Percentiles rank a stretch among this genome's conserved stretches.
phyloP scores from a whole-genome alignment of 1,140 invertebrate species.

The Ptiloglossa arizonensis region DNA sequence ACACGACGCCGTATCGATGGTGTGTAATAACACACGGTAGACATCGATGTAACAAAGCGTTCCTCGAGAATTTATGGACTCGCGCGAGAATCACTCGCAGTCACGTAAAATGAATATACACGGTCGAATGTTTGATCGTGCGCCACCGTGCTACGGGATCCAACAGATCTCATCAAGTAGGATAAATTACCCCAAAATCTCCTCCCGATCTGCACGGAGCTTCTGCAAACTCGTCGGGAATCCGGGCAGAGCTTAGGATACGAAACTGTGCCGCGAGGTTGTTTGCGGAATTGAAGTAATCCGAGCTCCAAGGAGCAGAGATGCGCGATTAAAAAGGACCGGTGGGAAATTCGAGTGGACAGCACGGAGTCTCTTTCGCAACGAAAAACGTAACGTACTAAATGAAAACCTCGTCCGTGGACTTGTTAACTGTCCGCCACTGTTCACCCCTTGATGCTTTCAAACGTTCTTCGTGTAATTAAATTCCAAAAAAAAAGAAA shows the following conservation, averaged over 20 bases:
- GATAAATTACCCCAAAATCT: constrained; percentile 34
- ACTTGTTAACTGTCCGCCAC: too few relatives aligned
- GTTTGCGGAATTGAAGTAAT: constrained; percentile 25
- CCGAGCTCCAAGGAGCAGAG: neutral
- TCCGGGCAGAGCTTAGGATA: neutral
- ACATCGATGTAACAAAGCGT: neutral
- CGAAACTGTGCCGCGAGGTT: constrained; percentile 24
- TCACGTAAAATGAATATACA: neutral
- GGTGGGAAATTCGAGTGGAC: neutral
- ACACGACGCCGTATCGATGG: neutral
- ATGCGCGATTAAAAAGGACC: neutral
- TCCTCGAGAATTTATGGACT: neutral
- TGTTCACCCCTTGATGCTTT: too few relatives aligned
- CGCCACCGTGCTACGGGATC: neutral
- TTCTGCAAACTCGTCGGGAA: constrained; percentile 17
- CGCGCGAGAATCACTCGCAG: neutral
- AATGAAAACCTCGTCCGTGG: too few relatives aligned
- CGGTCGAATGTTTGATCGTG: constrained; percentile 4
- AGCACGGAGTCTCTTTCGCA: neutral
- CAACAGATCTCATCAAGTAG: constrained; percentile 25
- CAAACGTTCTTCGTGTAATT: too few relatives aligned
- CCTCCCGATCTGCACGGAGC: constrained; percentile 20
- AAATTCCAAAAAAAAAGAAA: too few relatives aligned
- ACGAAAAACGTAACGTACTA: too few relatives aligned
- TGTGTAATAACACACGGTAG: neutral